Conservation (phyloP, 2,113 vertebrate species). For the Electrona antarctica region DNA sequence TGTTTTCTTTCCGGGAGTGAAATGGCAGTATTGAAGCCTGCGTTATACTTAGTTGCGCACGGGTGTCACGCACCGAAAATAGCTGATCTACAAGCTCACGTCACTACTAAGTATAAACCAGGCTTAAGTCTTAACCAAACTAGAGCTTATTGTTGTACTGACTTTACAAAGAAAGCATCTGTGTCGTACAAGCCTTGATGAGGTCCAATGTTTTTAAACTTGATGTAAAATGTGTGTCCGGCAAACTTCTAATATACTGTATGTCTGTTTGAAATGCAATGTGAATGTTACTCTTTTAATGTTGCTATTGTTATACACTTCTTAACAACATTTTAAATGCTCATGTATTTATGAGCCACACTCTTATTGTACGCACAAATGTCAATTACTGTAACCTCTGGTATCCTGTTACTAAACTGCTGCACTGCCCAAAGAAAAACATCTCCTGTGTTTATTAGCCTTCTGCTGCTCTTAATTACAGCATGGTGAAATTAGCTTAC, state of each 20-base stretch:
- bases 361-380: constrained; percentile 40
- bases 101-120: too few species aligned
- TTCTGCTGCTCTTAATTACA: neutral
- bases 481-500: neutral
- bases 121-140: too few species aligned
- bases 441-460: neutral
- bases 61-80: constrained; percentile 37
- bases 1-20: neutral
- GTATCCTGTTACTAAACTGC: constrained; percentile 11
- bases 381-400: neutral
- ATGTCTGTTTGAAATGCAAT: neutral
- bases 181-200: too few species aligned
- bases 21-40: neutral
- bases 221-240: neutral
- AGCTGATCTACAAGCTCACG: neutral
- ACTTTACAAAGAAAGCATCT: too few species aligned
- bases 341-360: constrained; percentile 27
- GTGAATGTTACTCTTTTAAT: neutral
- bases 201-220: too few species aligned
- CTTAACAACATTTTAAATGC: constrained; percentile 22
- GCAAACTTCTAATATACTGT: neutral
- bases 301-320: neutral
- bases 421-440: constrained; percentile 7
- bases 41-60: constrained; percentile 47
- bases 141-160: too few species aligned